A percentile compares a stretch with the other conserved stretches of the same genome.
Evolutionary conservation across 1,140 invertebrate genomes (phyloP).

Genomic region (Nilaparvata lugens): DNA sequence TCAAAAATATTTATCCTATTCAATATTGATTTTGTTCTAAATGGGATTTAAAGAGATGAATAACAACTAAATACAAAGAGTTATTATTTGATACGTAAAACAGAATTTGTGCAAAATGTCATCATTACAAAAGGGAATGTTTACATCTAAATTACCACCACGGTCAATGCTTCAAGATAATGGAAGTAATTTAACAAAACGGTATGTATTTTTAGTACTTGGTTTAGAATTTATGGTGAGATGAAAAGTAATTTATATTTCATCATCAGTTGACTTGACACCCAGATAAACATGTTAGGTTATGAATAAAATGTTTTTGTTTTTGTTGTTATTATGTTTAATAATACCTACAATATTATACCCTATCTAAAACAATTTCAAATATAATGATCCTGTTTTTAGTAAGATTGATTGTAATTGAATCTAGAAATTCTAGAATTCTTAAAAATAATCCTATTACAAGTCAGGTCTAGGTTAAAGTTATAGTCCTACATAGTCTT

Average conservation of each 20-base stretch:
- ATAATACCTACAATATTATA: neutral
- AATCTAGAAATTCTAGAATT: too few relatives aligned
- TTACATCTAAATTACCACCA: constrained; percentile 56
- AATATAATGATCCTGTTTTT: too few relatives aligned
- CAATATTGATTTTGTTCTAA: too few relatives aligned
- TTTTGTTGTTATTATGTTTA: neutral
- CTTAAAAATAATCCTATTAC: too few relatives aligned
- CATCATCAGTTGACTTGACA: neutral
- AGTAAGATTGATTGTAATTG: too few relatives aligned
- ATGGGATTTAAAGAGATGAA: neutral
- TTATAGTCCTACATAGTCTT: too few relatives aligned
- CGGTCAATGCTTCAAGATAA: constrained; percentile 33
- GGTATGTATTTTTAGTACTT: constrained; percentile 13
- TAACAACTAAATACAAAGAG: neutral
- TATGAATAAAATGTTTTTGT: neutral
- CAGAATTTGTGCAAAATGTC: constrained; percentile 39
- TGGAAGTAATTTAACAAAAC: constrained; percentile 13
- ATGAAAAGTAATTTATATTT: constrained; percentile 30
- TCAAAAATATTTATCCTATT: too few relatives aligned
- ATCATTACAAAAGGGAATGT: constrained; percentile 54
- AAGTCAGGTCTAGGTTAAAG: too few relatives aligned
- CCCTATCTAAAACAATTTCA: too few relatives aligned
- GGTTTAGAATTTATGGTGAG: constrained; percentile 31
- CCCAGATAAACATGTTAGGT: neutral
- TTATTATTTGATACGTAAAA: neutral